A percentile compares a stretch with the other conserved stretches of the same genome.
Evolutionary conservation across 2,888 invertebrate species (phyloP).

Genomic region (Drosophila sordidapex): DNA sequence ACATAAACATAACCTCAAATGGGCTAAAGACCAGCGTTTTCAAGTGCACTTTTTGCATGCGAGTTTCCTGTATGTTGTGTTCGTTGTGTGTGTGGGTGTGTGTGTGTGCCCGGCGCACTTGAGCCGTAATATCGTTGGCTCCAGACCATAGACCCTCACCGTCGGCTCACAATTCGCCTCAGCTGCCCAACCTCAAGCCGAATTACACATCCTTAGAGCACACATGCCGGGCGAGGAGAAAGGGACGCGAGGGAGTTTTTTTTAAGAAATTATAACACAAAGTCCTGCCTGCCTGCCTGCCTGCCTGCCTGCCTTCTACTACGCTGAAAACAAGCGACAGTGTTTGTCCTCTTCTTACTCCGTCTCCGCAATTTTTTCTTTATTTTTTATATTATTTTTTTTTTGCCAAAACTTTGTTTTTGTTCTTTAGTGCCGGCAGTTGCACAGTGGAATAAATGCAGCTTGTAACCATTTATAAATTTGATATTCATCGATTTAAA

Average conservation of each 20-base stretch:
- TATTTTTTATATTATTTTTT: not conserved
- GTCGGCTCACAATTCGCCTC: constrained; percentile 11
- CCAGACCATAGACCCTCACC: constrained; percentile 3
- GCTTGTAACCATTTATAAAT: not conserved
- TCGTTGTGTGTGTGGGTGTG: not conserved
- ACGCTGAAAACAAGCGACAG: constrained; percentile 44
- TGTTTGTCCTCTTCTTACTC: constrained; percentile 6
- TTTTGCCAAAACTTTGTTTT: constrained; percentile 19
- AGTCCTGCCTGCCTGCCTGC: constrained; percentile 28
- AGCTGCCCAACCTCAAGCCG: constrained; percentile 17
- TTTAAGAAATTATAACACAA: constrained; percentile 50
- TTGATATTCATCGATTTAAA: not conserved
- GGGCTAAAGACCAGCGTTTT: constrained; percentile 46
- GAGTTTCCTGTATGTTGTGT: constrained; percentile 43
- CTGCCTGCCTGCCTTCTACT: constrained; percentile 38
- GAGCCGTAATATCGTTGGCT: constrained; percentile 26
- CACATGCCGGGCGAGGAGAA: constrained; percentile 40
- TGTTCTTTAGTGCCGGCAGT: not conserved
- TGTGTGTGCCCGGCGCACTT: constrained; percentile 54
- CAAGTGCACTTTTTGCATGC: constrained; percentile 76
- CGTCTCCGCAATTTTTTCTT: constrained; percentile 6
- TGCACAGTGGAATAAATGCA: constrained; percentile 34
- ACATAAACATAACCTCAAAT: constrained; percentile 67
- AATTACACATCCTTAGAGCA: constrained; percentile 23
- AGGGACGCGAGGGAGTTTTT: constrained; percentile 6